A percentile compares a stretch with the other conserved stretches of the same genome.
Conservation (phyloP, 2,797 vertebrate species). For the Nannoperca australis region DNA sequence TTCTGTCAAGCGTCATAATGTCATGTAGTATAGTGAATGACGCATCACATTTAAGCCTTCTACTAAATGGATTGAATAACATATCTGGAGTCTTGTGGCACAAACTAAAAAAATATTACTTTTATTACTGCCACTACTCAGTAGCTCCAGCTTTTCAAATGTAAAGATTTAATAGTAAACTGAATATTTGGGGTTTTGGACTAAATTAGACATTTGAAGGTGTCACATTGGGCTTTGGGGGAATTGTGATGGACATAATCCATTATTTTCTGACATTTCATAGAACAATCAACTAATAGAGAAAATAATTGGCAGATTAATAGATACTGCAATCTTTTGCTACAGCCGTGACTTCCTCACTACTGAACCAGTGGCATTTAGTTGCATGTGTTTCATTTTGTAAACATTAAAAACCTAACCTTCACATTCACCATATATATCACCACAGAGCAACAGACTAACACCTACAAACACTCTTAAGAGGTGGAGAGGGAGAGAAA, state of each 20-base stretch:
- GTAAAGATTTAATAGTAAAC: not conserved
- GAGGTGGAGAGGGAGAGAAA: constrained; percentile 12
- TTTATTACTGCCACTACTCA: not conserved
- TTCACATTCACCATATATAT: not conserved
- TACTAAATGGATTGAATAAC: constrained; percentile 10
- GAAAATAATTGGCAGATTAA: constrained; percentile 2
- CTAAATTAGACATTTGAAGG: not conserved
- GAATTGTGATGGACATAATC: not conserved
- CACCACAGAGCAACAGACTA: not conserved
- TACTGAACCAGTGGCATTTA: not conserved
- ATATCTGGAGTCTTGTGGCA: not conserved
- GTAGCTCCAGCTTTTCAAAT: not conserved
- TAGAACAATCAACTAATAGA: not conserved
- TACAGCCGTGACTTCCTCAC: not conserved
- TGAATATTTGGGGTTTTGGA: not conserved
- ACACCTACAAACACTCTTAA: not conserved
- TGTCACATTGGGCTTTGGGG: not conserved
- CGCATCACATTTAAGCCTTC: constrained; percentile 9
- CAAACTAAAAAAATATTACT: not conserved
- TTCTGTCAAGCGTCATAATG: constrained; percentile 9
- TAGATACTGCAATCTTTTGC: not conserved
- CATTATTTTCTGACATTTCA: not conserved
- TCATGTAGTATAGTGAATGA: not conserved
- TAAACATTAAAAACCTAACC: not conserved
- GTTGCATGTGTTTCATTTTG: not conserved